Evolutionary conservation across 1,140 invertebrate species (phyloP), one percentile per base, ranked within the genome.

Genomic region (Panagrolaimus sp.): DNA sequence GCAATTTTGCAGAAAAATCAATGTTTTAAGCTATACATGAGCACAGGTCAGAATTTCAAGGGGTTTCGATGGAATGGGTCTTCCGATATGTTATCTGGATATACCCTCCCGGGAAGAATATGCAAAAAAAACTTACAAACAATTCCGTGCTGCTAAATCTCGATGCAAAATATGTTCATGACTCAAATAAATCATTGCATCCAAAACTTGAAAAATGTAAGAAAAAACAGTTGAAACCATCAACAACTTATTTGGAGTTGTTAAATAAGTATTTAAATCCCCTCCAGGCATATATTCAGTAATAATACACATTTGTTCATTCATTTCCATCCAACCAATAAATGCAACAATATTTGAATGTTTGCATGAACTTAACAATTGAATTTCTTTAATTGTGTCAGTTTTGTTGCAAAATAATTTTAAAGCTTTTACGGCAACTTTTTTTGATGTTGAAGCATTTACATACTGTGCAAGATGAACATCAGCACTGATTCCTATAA

Each of bases 181-280:
- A 7, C 92, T 90, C 62, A 98, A 86, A 85, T 96, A 98, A 78
- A 96, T 91, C 94, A 98, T 97, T 63, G 94, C 95, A 71, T 91
- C 88, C 1, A 94, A 93, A 2, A 97, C 90, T 88, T 98, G 94
- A 84, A 91, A 96, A 0, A 93, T 91, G 84, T 95, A 98, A 14
- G 91, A 93, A 8, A 96, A 91, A 15, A 97, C 86, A 84, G 97
- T 91, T 84, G 17, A 26, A 0, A 21, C 6, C 14, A 21, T 52
- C 8, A 52, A 0, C 43, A 71, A 67, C 28, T 76, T 73, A 32
- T 21, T 46, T 26, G 43, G 38, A 63, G 43, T 32, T 12, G 24
- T 38, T 7, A 73, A 44, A 45, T 47, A 73, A 5, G 32, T 26
- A 43, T 73, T 55, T 43, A 73, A 44, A 43, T 75, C 73, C 6